A percentile compares a stretch with the other conserved stretches of the same genome.
Evolutionary conservation across 64 coral and sea anemone species (phyloP).

Genomic region (Montipora cactus): DNA sequence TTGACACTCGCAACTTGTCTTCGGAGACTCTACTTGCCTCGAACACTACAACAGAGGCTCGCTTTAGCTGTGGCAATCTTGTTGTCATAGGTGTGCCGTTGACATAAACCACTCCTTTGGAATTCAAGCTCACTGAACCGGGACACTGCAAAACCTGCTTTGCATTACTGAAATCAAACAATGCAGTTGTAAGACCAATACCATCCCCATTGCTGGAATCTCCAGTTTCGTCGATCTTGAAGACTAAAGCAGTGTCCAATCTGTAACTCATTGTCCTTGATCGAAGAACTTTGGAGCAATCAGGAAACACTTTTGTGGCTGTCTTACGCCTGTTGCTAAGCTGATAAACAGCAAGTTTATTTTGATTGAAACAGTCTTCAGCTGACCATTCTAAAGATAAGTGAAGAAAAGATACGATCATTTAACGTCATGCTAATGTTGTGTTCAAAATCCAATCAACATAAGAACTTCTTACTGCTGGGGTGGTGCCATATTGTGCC

Average conservation of each 20-base stretch:
- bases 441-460: too few relatives aligned
- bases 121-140: constrained; percentile 88
- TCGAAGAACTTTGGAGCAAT: constrained; percentile 92
- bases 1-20: constrained; percentile 87
- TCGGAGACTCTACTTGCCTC: constrained; percentile 79
- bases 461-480: too few relatives aligned
- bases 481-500: too few relatives aligned
- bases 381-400: constrained; percentile 87
- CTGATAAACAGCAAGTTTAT: constrained; percentile 91
- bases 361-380: constrained; percentile 92
- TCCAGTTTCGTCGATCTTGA: constrained; percentile 95
- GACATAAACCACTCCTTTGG: constrained; percentile 93
- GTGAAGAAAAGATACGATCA: neutral
- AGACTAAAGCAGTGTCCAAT: constrained; percentile 77
- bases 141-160: constrained; percentile 87
- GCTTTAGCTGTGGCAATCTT: constrained; percentile 88
- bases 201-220: constrained; percentile 94
- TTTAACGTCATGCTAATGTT: too few relatives aligned
- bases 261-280: constrained; percentile 97
- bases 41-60: constrained; percentile 83
- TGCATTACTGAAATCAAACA: constrained; percentile 90
- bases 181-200: constrained; percentile 87
- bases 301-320: constrained; percentile 97
- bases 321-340: constrained; percentile 93
- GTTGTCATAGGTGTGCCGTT: constrained; percentile 95